Evolutionary conservation across 2,888 invertebrate genomes (phyloP), one percentile per base, ranked within the genome.

Genomic region (Ophion ventricosus): DNA sequence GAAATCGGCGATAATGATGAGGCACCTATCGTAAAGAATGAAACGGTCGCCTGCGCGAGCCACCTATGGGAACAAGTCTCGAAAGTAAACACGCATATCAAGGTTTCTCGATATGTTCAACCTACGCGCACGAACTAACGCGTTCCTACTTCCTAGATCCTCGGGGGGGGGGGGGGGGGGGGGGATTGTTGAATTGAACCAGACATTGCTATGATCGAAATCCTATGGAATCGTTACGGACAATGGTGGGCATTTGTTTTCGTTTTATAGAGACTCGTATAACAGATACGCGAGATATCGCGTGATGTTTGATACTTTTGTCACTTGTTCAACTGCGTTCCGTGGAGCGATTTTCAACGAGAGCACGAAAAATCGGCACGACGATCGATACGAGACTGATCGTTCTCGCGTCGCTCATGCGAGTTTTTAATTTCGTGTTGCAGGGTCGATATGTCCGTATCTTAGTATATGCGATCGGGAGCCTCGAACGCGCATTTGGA

Each of bases 341-440:
- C 1, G 20, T 40, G 5, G 35, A 35, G 64, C n/a, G 35, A 64
- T n/a, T 35, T 40, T n/a, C n/a, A 61, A 61, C 8, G 61, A 26
- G 61, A 20, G 17, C 17, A 56, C 63, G 66, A 54, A 63, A 57
- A 43, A 80, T 77, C 80, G 3, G 56, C 63, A 10, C 83, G 83
- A 77, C 83, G 76, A 80, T 84, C 80, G 72, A 84, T 84, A 73
- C 67, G 61, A 73, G 80, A 84, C 83, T 84, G 83, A 83, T 67
- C 66, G 67, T 56, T 80, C 83, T 35, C 40, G 76, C n/a, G 80
- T 23, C 61, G 25, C 66, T 54, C 73, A 63, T 43, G 54, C 7
- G 54, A 59, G 29, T 79, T 79, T 77, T 84, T 69, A n/a, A 80
- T 73, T 84, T 80, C 56, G 73, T 57, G 64, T 64, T 49, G 29